Evolutionary conservation across 2,888 invertebrate species (phyloP).

Genomic region (Pachymerium ferrugineum): DNA sequence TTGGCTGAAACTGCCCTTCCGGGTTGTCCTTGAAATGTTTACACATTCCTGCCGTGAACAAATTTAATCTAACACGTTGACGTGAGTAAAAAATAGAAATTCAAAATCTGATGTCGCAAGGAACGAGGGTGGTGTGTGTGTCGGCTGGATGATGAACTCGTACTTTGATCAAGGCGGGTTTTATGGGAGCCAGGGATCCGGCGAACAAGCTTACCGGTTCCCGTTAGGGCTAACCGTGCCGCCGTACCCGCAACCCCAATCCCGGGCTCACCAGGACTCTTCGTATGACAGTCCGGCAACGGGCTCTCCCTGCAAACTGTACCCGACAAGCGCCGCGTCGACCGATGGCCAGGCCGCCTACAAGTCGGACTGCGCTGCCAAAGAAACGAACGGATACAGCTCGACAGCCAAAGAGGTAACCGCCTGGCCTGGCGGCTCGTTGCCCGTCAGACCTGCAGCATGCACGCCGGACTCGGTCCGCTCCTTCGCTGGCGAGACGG

Average conservation of each 20-base stretch:
- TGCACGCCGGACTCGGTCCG: conserved; percentile 67
- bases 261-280: conserved; percentile 78
- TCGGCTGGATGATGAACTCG: conserved; percentile 69
- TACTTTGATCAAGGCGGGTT: conserved; percentile 95
- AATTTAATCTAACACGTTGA: conserved; percentile 39
- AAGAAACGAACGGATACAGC: conserved; percentile 40
- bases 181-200: conserved; percentile 73
- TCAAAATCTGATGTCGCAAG: conserved; percentile 36
- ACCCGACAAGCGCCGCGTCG: conserved; percentile 31
- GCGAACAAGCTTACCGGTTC: conserved; percentile 67
- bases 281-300: conserved; percentile 73
- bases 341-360: conserved; percentile 35
- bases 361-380: conserved; percentile 38
- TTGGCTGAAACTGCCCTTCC: conserved; percentile 36
- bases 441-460: conserved; percentile 74
- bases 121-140: conserved; percentile 35
- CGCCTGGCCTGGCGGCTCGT: conserved; percentile 46
- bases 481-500: conserved; percentile 49
- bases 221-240: conserved; percentile 69
- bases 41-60: conserved; percentile 37
- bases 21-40: conserved; percentile 39
- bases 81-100: conserved; percentile 35
- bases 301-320: conserved; percentile 37
- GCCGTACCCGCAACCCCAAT: conserved; percentile 62
- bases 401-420: conserved; percentile 53